Base-by-base conservation (phyloP, 2,797 vertebrate species). In the Holocentrus rufus region DNA sequence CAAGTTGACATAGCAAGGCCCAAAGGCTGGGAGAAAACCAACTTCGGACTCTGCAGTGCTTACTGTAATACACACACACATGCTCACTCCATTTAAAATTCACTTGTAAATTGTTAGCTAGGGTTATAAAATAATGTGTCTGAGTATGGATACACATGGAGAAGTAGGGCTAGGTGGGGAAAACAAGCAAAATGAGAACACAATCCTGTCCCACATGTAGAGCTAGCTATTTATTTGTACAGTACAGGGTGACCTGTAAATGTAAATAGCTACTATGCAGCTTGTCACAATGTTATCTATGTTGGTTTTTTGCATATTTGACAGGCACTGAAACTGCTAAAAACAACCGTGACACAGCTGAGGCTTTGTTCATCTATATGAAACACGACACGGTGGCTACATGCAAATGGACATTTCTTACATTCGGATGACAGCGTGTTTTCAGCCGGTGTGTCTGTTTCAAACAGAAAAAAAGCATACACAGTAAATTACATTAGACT, bases 1-100 rank as follows among this genome's bases (percentile, higher is more conserved):
- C 10, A 99, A 92, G 82, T 99, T 99, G 73, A 99, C 67, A 59
- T 98, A 99, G 85, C 96, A 97, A 31, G 98, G 98, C 1, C 98
- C 98, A 92, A 99, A 99, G 0, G 95, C 96, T 76, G 98, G 98
- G 68, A 99, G 93, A 86, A 99, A 99, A 27, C 98, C 98, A 74
- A 95, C 88, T 74, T 96, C 96, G 20, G 94, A 94, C 69, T 94
- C 94, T 73, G 94, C 93, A 0, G 92, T 91, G 77, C 90, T 95
- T 81, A 69, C 94, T 97, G 83, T 46, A 72, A 87, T n/a, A 80
- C 7, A 8, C 30, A 86, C 11, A 64, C 10, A 23, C 20, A 52
- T 58, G 80, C 36, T 63, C 56, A 70, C 64, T 23, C n/a, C 7
- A 14, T 44, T 44, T 15, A 17, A 44, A 44, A 44, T 14, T n/a